Conservation (phyloP, 2,113 vertebrate genomes). For the Lampris incognitus region DNA sequence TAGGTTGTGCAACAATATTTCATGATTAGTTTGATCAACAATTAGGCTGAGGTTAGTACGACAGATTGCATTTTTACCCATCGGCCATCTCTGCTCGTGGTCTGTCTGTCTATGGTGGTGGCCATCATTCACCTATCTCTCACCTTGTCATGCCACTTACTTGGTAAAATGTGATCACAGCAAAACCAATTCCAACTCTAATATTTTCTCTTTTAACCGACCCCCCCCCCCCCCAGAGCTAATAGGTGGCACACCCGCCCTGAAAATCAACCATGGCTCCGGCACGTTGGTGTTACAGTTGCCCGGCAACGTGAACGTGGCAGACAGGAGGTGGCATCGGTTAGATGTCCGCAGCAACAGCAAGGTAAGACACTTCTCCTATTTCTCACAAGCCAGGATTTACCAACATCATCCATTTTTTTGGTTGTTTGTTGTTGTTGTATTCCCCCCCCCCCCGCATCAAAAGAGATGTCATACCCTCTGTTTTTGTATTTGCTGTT, state of each 20-base stretch:
- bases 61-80: too few species aligned
- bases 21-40: neutral
- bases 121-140: neutral
- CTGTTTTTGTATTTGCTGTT: too few species aligned
- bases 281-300: constrained; percentile 86
- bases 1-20: neutral
- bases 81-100: too few species aligned
- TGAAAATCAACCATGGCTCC: constrained; percentile 89
- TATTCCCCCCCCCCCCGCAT: too few species aligned
- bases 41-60: neutral
- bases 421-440: neutral
- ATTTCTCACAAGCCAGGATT: constrained; percentile 5
- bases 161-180: neutral
- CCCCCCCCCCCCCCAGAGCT: constrained; percentile 79
- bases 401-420: neutral
- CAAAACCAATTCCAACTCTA: constrained; percentile 3
- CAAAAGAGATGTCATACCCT: too few species aligned
- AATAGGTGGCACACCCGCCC: constrained; percentile 83
- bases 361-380: constrained; percentile 80
- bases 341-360: constrained; percentile 88
- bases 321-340: constrained; percentile 90
- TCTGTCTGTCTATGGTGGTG: too few species aligned
- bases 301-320: constrained; percentile 87
- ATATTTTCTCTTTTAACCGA: constrained; percentile 8
- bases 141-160: neutral